Evolutionary conservation across 2,888 invertebrate genomes (phyloP), one percentile per base, ranked within the genome.

Genomic region (Drepanosiphum platanoidis): DNA sequence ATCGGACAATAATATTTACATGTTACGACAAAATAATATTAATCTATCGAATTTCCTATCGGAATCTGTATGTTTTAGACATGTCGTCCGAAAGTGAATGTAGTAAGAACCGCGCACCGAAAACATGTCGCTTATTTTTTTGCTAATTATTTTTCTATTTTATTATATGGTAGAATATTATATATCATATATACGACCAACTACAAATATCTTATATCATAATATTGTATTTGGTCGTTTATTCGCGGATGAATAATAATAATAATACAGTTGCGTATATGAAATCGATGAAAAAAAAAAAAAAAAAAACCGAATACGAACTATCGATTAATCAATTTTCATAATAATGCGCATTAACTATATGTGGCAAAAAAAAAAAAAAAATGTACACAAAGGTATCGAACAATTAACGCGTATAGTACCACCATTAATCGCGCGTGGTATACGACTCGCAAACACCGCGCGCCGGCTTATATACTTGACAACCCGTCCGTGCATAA

Each of bases 401-500:
- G n/a, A n/a, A 58, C n/a, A 58, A 58, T 58, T n/a, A 61, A 61
- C 27, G 7, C 61, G 11, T 61, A 61, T 27, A 27, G 27, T 61
- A 11, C 9, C 8, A 61, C 11, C 11, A 61, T 61, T 61, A 61
- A 61, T 61, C 11, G 61, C 11, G 11, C 27, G 61, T 9, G 27
- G 61, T 61, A 27, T 27, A 1, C 27, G 3, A 61, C 27, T 61
- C 27, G 30, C 22, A 18, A 72, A 46, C 30, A 30, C 22, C 30
- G 46, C 46, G 32, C 30, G 11, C 46, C 15, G 46, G 46, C 46
- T 72, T 46, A 9, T 32, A 30, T 72, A 46, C 42, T 42, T 42
- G 42, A 72, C 72, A 27, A 72, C 30, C 30, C 72, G 27, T 42
- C 15, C 72, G 39, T 42, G 42, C 27, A 72, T 42, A 72, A 42